Percentiles rank a stretch among this genome's conserved stretches.
Evolutionary conservation across 2,797 vertebrate genomes (phyloP).

Genomic region (Chromobotia macracanthus): DNA sequence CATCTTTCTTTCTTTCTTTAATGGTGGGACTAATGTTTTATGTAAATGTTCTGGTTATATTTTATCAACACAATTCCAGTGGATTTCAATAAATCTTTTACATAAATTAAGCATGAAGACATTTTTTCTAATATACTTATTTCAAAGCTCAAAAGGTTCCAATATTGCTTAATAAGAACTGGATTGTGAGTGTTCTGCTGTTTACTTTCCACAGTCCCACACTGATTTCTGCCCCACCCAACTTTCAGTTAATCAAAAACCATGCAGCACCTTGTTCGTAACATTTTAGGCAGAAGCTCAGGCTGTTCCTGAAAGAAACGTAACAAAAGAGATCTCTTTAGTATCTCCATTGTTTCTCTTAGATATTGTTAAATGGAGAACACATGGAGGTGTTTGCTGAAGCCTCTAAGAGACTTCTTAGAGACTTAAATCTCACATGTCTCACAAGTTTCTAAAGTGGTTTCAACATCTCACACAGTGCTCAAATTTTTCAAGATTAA

Average conservation of each 20-base stretch:
- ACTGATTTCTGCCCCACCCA: neutral
- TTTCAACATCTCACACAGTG: no score
- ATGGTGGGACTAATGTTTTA: neutral
- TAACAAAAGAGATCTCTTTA: neutral
- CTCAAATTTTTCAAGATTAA: no score
- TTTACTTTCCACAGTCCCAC: neutral
- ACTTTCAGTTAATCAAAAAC: neutral
- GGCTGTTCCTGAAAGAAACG: neutral
- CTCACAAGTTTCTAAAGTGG: no score
- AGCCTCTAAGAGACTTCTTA: no score
- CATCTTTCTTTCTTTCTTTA: neutral
- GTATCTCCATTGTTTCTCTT: neutral
- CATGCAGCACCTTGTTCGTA: neutral
- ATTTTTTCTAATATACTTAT: neutral
- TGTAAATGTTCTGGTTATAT: neutral
- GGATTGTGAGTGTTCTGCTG: neutral
- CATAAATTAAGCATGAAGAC: neutral
- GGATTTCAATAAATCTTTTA: no score
- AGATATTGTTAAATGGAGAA: no score
- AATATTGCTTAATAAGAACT: neutral
- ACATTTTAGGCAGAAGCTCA: neutral
- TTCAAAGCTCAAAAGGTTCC: neutral
- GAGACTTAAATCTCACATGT: no score
- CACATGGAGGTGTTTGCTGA: no score
- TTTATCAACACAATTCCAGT: neutral